Evolutionary conservation across 2,888 invertebrate species (phyloP).

Genomic region (Nematopogon swammerdamellus): DNA sequence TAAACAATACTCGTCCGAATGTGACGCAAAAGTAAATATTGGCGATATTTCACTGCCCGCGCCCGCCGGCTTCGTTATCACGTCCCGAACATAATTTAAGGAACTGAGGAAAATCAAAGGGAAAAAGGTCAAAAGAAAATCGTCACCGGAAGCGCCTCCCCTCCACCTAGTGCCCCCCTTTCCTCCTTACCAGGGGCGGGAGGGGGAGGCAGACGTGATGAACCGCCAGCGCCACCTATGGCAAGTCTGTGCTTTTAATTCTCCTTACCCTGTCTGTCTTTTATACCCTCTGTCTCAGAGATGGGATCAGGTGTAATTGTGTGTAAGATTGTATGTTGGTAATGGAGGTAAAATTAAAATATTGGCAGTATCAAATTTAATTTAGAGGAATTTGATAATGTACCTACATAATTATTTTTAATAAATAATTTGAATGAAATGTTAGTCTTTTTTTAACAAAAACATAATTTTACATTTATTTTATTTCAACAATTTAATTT

Average conservation of each 20-base stretch:
- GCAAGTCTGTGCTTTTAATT: background rate
- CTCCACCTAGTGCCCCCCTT: constrained; percentile 11
- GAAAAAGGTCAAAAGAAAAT: constrained; percentile 1
- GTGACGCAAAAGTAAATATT: constrained; percentile 31
- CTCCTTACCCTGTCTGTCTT: too few relatives aligned
- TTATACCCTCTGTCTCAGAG: too few relatives aligned
- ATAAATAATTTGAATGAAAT: too few relatives aligned
- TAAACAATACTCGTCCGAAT: constrained; percentile 22
- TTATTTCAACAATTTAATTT: too few relatives aligned
- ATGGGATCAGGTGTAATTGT: too few relatives aligned
- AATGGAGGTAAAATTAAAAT: too few relatives aligned
- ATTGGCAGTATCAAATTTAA: too few relatives aligned
- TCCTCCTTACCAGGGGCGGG: constrained; percentile 7
- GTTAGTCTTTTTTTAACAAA: too few relatives aligned
- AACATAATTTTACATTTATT: too few relatives aligned
- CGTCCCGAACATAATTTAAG: constrained; percentile 52
- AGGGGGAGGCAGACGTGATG: constrained; percentile 5
- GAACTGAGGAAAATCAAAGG: constrained; percentile 4
- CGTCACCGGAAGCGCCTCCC: constrained; percentile 1
- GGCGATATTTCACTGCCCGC: constrained; percentile 6
- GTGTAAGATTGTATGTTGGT: too few relatives aligned
- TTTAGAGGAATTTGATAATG: too few relatives aligned
- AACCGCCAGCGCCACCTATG: background rate
- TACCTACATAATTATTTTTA: too few relatives aligned
- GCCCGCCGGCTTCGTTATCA: constrained; percentile 27